Evolutionary conservation across 2,113 vertebrate species (phyloP), one percentile per base, ranked within the genome.

Genomic region (Calypte anna): DNA sequence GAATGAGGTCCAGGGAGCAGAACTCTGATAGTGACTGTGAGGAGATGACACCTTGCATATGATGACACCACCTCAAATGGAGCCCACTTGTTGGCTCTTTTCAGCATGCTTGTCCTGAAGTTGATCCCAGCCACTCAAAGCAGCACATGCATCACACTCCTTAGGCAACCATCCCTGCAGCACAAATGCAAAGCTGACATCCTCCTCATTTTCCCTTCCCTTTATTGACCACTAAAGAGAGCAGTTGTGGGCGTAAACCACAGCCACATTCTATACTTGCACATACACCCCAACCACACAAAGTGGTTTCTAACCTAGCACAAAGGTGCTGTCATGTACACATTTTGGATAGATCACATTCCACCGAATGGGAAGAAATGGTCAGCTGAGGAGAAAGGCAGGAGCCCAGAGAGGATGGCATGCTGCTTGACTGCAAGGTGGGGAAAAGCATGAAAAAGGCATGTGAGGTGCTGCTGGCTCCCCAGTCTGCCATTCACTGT

Each of bases 161-260:
- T 97, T 95, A 94, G 90, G 93, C 90, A 97, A 97, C 90, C 53
- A 48, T 68, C 81, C 62, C 33, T 83, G 77, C 24, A 76, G 82
- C 59, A 87, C 78, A 82, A 75, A 58, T 86, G 82, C 73, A 86
- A 68, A 85, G 77, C 21, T 89, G 80, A 95, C 59, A 1, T 90
- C 36, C 80, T 88, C 82, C 66, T 90, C 73, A 43, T 91, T 96
- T 97, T 91, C 88, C 84, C 93, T 97, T 97, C 83, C 85, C 87
- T 92, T 79, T 82, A 86, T 2, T 64, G 80, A 88, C 69, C 48
- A 20, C 79, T 70, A 55, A 55, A 55, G 63, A 82, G 82, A 88
- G n/a, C 30, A 62, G 40, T 1, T 69, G 24, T 6, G 13, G 59
- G 36, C 54, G 64, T 68, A 94, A 68, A 80, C 14, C 4, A n/a